Evolutionary conservation across 1,140 invertebrate species (phyloP), one percentile per base, ranked within the genome.

Genomic region (Ladona fulva): DNA sequence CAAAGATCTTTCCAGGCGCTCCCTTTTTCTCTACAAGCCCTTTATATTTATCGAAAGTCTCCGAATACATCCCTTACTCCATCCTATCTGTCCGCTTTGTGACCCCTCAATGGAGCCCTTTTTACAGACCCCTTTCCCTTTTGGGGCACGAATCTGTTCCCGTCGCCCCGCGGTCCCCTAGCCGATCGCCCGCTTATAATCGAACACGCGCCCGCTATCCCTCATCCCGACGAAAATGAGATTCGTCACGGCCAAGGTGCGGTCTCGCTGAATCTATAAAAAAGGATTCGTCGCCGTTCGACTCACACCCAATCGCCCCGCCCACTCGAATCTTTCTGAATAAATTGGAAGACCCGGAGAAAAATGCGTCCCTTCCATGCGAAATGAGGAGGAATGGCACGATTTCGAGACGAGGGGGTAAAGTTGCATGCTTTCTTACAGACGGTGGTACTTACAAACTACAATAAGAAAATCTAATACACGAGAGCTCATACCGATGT

Each of bases 231-330:
- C 44, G 19, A 52, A 12, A 66, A 66, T 12, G 52, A 66, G 52
- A 66, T 66, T 66, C 52, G 52, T 66, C 52, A 66, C 52, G 52
- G 52, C 52, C 52, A 66, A 66, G 52, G 52, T 66, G 52, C 52
- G 52, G 52, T 66, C 52, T 52, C 10, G 10, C 44, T 19, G 52
- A 16, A 22, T 66, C 52, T 66, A 66, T 19, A 66, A 66, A 66
- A 66, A 66, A 66, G 52, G 52, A 66, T 66, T 66, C 52, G 44
- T 52, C 44, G 10, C 44, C 44, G 16, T 37, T 22, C 16, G 52
- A 16, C 52, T 66, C 52, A 66, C 52, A 22, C 52, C 52, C 19
- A 10, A 52, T 10, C 10, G 44, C 44, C 19, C 44, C 44, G 44
- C 44, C 44, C n/a, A 66, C 52, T 37, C 52, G 52, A 66, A 22